A percentile compares a stretch with the other conserved stretches of the same genome.
phyloP scores from a whole-genome alignment of 2,888 invertebrate species.

The Thymelicus acteon region DNA sequence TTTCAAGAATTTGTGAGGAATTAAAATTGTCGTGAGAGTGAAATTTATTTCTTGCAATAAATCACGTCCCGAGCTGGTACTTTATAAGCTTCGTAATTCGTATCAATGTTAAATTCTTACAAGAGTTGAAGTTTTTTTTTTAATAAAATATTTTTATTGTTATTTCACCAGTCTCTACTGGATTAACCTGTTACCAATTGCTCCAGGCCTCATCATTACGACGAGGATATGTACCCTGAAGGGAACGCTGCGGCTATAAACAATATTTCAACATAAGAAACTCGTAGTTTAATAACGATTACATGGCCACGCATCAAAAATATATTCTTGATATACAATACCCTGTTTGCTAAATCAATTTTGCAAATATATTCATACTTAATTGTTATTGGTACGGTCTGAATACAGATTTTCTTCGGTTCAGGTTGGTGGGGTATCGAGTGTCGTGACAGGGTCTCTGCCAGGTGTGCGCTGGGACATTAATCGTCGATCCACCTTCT shows the following conservation, averaged over 20 bases:
- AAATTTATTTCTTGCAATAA: conserved; percentile 42
- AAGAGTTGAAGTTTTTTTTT: neutral
- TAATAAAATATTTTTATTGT: too few relatives aligned
- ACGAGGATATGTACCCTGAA: neutral
- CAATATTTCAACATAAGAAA: neutral
- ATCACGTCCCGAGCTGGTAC: conserved; percentile 11
- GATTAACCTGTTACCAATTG: conserved; percentile 27
- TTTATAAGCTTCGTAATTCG: neutral
- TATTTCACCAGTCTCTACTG: too few relatives aligned
- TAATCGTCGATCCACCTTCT: conserved; percentile 77
- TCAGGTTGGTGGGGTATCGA: conserved; percentile 47
- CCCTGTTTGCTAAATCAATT: conserved; percentile 39
- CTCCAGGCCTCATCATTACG: conserved; percentile 1
- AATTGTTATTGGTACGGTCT: conserved; percentile 43
- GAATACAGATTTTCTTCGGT: conserved; percentile 43
- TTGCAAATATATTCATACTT: conserved; percentile 48
- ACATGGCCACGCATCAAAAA: conserved; percentile 1
- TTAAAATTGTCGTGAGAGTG: conserved; percentile 50
- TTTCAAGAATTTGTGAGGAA: conserved; percentile 42
- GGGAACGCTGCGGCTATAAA: neutral
- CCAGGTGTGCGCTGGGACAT: conserved; percentile 76
- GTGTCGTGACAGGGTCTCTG: conserved; percentile 67
- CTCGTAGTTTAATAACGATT: conserved; percentile 31
- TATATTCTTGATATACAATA: conserved; percentile 32
- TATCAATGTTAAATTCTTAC: neutral